phyloP scores from a whole-genome alignment of 1,140 invertebrate genomes.

The Sarcophaga bullata region DNA sequence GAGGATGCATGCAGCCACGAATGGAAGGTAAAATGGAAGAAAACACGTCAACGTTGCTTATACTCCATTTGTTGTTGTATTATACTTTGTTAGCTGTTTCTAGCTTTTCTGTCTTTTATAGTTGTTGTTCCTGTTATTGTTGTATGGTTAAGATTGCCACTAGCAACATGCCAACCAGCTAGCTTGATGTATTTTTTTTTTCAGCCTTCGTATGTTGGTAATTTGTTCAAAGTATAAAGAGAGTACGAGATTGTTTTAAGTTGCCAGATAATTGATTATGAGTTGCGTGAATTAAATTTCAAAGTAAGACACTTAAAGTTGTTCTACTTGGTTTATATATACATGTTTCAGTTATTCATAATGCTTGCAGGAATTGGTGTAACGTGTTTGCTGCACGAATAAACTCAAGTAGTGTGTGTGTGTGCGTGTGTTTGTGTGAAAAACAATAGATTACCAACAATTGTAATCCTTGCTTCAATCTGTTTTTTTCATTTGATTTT shows the following conservation, averaged over 20 bases:
- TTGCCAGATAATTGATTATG: slow-evolving; percentile 39
- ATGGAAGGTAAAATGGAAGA: slow-evolving; percentile 25
- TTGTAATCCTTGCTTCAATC: not conserved
- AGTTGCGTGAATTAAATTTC: slow-evolving; percentile 37
- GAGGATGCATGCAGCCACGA: slow-evolving; percentile 22
- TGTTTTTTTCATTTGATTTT: not conserved
- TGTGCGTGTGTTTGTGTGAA: not conserved
- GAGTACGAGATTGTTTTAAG: slow-evolving; percentile 37
- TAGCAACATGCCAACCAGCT: not conserved
- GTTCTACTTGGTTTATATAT: not conserved
- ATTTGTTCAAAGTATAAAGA: slow-evolving; percentile 20
- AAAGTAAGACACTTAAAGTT: slow-evolving; percentile 25
- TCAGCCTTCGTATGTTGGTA: slow-evolving; percentile 12
- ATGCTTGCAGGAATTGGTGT: no score
- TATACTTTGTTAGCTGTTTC: not conserved
- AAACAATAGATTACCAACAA: not conserved
- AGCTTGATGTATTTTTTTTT: not conserved
- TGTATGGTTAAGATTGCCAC: slow-evolving; percentile 18
- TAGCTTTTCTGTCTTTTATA: no score
- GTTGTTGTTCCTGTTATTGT: slow-evolving; percentile 5
- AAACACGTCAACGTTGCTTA: not conserved
- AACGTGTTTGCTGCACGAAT: no score
- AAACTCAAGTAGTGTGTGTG: no score
- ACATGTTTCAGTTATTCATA: no score
- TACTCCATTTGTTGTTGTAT: not conserved